Percentiles rank a stretch among this genome's conserved stretches.
These are phyloP conservation scores for Phrynosoma platyrhinos DNA, from an alignment of 2,113 vertebrate genomes.

Conservation along the genomic window DNA sequence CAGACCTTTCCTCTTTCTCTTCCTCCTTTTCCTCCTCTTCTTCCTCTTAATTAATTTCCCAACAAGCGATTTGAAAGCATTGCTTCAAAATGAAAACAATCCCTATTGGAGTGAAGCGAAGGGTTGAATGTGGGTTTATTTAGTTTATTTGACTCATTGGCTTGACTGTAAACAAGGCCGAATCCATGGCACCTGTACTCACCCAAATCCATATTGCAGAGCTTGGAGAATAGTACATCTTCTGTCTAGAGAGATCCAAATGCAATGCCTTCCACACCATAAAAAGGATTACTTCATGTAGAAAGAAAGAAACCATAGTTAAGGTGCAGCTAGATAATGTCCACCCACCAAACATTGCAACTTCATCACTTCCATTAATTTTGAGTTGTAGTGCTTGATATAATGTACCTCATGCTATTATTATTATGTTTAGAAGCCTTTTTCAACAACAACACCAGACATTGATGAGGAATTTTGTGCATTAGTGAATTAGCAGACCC, in stretches of 20 bases:
- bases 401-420: not conserved
- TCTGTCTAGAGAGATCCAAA: not conserved
- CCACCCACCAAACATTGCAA: not conserved
- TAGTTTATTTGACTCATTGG: not conserved
- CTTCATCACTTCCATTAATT: not conserved
- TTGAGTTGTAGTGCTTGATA: not conserved
- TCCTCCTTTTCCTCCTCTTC: constrained; percentile 32
- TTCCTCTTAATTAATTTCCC: constrained; percentile 72
- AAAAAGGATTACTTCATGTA: not conserved
- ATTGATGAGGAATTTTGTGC: not conserved
- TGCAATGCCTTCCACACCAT: not conserved
- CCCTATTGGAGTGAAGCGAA: not conserved
- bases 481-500: not conserved
- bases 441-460: not conserved
- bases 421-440: not conserved
- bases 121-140: too few relatives aligned
- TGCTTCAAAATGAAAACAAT: constrained; percentile 32
- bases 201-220: not conserved
- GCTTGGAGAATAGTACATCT: not conserved
- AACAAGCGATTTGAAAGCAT: constrained; percentile 58
- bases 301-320: not conserved
- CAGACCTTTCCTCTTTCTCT: constrained; percentile 65
- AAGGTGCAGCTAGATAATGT: not conserved
- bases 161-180: not conserved
- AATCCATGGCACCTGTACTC: accelerated